A percentile compares a stretch with the other conserved stretches of the same genome.
phyloP scores from a whole-genome alignment of 2,113 vertebrate genomes.

The Dasyprocta punctata region DNA sequence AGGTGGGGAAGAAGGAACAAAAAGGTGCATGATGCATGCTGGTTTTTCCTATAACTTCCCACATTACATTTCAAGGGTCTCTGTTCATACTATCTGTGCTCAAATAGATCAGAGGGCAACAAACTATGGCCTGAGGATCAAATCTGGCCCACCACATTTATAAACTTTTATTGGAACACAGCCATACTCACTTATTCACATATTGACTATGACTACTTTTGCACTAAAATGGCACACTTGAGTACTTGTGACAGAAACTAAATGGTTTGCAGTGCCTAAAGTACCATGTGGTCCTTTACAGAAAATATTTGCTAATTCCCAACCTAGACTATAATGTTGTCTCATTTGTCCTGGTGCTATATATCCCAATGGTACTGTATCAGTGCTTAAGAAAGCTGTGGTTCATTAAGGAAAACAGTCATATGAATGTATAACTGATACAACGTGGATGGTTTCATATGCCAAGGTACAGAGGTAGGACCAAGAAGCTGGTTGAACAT shows the following conservation, averaged over 20 bases:
- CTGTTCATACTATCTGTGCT: not conserved
- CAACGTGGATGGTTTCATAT: not conserved
- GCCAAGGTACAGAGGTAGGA: not conserved
- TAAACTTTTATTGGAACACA: slow-evolving; percentile 38
- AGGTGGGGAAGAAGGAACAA: not conserved
- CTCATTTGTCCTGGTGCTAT: not conserved
- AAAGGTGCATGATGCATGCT: not conserved
- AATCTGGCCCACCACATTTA: not conserved
- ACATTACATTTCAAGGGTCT: not conserved
- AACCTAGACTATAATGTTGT: not conserved
- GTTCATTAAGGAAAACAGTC: not conserved
- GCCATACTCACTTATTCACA: not conserved
- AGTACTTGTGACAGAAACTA: not conserved
- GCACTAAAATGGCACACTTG: not conserved
- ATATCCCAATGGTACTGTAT: not conserved
- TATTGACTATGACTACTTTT: slow-evolving; percentile 1
- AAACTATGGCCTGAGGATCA: not conserved
- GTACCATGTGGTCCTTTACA: not conserved
- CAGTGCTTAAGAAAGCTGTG: not conserved
- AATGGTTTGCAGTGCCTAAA: not conserved
- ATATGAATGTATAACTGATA: not conserved
- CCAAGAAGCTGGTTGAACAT: not conserved
- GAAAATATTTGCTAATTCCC: not conserved
- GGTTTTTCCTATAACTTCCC: not conserved
- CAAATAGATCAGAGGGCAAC: not conserved